Conservation (phyloP, 2,888 invertebrate species). For the Lordiphosa fenestrarum region DNA sequence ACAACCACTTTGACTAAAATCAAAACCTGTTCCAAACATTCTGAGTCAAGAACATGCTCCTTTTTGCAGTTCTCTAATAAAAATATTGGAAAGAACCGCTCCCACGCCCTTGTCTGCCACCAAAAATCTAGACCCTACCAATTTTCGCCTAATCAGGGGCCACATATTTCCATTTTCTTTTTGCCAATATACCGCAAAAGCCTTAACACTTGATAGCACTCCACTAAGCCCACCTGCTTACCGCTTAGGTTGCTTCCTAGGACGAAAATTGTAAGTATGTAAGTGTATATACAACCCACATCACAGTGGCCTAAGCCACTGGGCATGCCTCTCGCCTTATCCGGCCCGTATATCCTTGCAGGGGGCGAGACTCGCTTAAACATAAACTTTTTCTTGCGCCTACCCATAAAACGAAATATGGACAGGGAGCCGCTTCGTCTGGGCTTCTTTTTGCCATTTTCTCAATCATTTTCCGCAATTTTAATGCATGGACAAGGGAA, state of each 20-base stretch:
- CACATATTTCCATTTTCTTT: constrained; percentile 25
- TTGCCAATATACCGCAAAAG: constrained; percentile 5
- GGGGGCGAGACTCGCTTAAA: constrained; percentile 45
- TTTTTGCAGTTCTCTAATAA: no score
- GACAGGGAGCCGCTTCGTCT: constrained; percentile 31
- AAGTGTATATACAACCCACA: constrained; percentile 14
- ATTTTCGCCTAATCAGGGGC: constrained; percentile 24
- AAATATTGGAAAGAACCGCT: no score
- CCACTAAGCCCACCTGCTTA: constrained; percentile 9
- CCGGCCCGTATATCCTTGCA: constrained; percentile 55
- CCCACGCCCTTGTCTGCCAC: no score
- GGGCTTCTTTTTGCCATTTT: constrained; percentile 46
- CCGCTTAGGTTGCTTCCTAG: neutral
- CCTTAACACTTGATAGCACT: constrained; percentile 10
- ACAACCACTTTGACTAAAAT: no score
- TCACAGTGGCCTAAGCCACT: constrained; percentile 46
- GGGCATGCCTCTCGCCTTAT: constrained; percentile 51
- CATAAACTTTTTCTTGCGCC: constrained; percentile 58
- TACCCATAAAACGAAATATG: constrained; percentile 57
- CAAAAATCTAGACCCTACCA: no score
- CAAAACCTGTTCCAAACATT: no score
- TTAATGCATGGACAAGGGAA: constrained; percentile 33
- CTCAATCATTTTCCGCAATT: constrained; percentile 52
- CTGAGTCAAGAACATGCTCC: no score
- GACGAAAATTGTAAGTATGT: constrained; percentile 2